These are phyloP conservation scores for Cyanoderma ruficeps DNA, from an alignment of 2,113 vertebrate genomes.

Conservation along the genomic window DNA sequence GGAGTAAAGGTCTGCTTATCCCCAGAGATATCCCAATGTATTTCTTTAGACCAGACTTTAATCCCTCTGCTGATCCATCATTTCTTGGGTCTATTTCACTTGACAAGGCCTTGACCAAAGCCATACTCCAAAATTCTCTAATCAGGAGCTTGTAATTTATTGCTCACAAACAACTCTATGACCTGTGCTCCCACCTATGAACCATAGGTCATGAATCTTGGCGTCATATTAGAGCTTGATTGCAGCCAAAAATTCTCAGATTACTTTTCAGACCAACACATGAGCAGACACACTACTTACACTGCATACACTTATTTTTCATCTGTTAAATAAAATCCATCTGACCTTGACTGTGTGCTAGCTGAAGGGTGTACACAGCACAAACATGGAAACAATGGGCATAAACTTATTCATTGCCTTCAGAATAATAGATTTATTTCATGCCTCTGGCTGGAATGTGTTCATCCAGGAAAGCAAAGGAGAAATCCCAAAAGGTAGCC, in stretches of 20 bases:
- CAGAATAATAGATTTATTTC: neutral
- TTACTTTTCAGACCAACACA: neutral
- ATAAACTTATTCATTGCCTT: neutral
- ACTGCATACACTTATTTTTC: neutral
- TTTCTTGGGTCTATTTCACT: slow-evolving; percentile 26
- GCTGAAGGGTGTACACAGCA: neutral
- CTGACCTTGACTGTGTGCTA: neutral
- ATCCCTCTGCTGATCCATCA: slow-evolving; percentile 23
- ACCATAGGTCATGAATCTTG: neutral
- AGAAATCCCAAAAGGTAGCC: neutral
- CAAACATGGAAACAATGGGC: neutral
- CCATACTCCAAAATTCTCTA: slow-evolving; percentile 7
- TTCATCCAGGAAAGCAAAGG: neutral
- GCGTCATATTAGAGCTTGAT: neutral
- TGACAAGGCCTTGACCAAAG: slow-evolving; percentile 45
- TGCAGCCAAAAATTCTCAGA: neutral
- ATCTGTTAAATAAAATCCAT: slow-evolving; percentile 6
- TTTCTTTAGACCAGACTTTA: slow-evolving; percentile 5
- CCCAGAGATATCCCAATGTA: neutral
- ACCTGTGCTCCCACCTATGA: neutral
- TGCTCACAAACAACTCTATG: neutral
- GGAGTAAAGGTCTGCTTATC: slow-evolving; percentile 7
- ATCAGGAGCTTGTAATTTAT: slow-evolving; percentile 30
- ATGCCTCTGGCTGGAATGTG: neutral
- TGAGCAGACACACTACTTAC: neutral